Evolutionary conservation across 2,888 invertebrate species (phyloP), one percentile per base, ranked within the genome.

Genomic region (Polylopha cassiicola): DNA sequence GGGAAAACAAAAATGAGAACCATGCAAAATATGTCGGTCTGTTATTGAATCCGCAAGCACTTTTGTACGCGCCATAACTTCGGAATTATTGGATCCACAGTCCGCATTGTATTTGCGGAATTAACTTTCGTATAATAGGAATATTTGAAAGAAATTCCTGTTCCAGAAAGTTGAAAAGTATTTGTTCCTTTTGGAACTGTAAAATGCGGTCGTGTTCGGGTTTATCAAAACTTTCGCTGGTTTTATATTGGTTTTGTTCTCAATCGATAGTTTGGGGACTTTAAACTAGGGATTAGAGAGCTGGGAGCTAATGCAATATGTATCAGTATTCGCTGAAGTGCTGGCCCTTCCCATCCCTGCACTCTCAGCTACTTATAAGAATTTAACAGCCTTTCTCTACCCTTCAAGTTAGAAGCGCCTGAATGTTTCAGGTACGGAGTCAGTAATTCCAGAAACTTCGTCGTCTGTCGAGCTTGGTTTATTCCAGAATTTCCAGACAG

Each of bases 281-380:
- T 14, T 8, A 14, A 22, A 22, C 8, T 21, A 28, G 9, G 55
- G 66, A 69, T 75, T 65, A 70, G 56, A 58, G 49, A 59, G 63
- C 60, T 63, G 51, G 54, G 46, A 43, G 51, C 66, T 73, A 66
- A 74, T 76, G 72, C 65, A 76, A 73, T 75, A 75, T 76, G 70
- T 73, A 75, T 73, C 59, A 71, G 65, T 55, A 65, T 56, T 55
- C 55, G 33, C 28, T 18, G 33, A 23, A 15, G n/a, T 13, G 29
- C 29, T 34, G 39, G 34, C 39, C 39, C 39, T 39, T 39, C 34
- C 39, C 28, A 29, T 29, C 37, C 22, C 15, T 22, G 18, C 29
- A 13, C 23, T 23, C 29, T 14, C 34, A 28, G 28, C 39, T 39
- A 34, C 39, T 39, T 39, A 39, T 39, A 29, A 34, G 39, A 39